A percentile compares a stretch with the other conserved stretches of the same genome.
Evolutionary conservation across 2,113 vertebrate genomes (phyloP).

Genomic region (Rhinogobius similis): DNA sequence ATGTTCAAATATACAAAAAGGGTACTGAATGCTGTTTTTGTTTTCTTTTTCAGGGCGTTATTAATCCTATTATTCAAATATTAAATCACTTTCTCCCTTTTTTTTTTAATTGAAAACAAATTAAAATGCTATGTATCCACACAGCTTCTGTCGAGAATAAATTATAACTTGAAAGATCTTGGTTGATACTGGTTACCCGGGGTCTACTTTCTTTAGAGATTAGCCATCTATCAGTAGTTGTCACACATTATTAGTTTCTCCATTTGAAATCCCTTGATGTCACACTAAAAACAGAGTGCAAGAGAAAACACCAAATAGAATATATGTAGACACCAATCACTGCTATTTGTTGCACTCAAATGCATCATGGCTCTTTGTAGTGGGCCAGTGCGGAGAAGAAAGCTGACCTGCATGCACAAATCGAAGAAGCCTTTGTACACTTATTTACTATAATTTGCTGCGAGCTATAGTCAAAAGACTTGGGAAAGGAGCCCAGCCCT

Average conservation of each 20-base stretch:
- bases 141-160: conserved; percentile 54
- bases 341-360: conserved; percentile 34
- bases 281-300: conserved; percentile 29
- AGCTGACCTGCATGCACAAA: conserved; percentile 61
- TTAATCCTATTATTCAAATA: neutral
- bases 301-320: conserved; percentile 26
- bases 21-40: too few relatives aligned
- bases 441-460: conserved; percentile 71
- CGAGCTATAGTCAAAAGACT: conserved; percentile 62
- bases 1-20: too few relatives aligned
- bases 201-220: conserved; percentile 58
- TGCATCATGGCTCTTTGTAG: conserved; percentile 54
- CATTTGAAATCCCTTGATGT: conserved; percentile 54
- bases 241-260: conserved; percentile 61
- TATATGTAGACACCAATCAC: conserved; percentile 32
- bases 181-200: conserved; percentile 46
- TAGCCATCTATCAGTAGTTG: conserved; percentile 61
- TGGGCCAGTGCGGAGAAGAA: conserved; percentile 42
- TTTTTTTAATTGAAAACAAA: neutral
- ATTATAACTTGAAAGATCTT: conserved; percentile 62
- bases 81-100: neutral
- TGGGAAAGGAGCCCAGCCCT: conserved; percentile 66
- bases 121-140: neutral
- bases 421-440: conserved; percentile 59
- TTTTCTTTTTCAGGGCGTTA: too few relatives aligned